Percentiles rank a stretch among this genome's conserved stretches.
phyloP scores from a whole-genome alignment of 2,888 invertebrate species.

The Macaria liturata region DNA sequence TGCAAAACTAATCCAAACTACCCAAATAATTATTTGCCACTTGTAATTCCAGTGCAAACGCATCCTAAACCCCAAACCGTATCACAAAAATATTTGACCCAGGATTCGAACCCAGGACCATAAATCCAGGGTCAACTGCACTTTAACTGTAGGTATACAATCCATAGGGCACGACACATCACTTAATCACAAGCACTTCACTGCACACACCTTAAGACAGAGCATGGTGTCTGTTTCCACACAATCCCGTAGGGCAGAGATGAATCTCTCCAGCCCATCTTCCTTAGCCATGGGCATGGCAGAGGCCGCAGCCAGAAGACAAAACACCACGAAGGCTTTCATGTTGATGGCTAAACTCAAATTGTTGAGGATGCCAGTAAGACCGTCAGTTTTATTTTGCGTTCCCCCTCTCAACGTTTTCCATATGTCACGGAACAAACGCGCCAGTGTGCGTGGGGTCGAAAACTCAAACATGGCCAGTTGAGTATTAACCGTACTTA shows the following conservation, averaged over 20 bases:
- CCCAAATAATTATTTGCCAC: too few relatives aligned
- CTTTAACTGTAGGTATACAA: slow-evolving; percentile 19
- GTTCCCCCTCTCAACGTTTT: slow-evolving; percentile 60
- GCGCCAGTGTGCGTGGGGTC: slow-evolving; percentile 34
- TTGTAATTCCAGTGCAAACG: too few relatives aligned
- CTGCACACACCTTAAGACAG: slow-evolving; percentile 88
- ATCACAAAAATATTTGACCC: too few relatives aligned
- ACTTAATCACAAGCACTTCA: slow-evolving; percentile 58
- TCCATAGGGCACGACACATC: slow-evolving; percentile 43
- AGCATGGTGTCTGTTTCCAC: slow-evolving; percentile 86
- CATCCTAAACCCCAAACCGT: too few relatives aligned
- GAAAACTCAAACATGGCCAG: slow-evolving; percentile 50
- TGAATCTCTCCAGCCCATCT: slow-evolving; percentile 68
- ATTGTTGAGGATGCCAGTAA: slow-evolving; percentile 69
- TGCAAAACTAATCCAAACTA: not conserved
- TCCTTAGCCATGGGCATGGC: slow-evolving; percentile 71
- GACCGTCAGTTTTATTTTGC: slow-evolving; percentile 72
- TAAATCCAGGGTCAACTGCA: slow-evolving; percentile 5
- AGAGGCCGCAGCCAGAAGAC: slow-evolving; percentile 57
- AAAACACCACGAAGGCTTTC: slow-evolving; percentile 67
- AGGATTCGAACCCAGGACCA: slow-evolving; percentile 7
- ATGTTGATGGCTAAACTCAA: slow-evolving; percentile 65
- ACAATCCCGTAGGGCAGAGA: slow-evolving; percentile 85
- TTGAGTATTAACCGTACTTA: slow-evolving; percentile 54
- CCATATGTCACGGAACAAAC: slow-evolving; percentile 67